These are phyloP conservation scores for Neodiprion virginianus DNA, from an alignment of 1,140 invertebrate genomes.

Conservation along the genomic window DNA sequence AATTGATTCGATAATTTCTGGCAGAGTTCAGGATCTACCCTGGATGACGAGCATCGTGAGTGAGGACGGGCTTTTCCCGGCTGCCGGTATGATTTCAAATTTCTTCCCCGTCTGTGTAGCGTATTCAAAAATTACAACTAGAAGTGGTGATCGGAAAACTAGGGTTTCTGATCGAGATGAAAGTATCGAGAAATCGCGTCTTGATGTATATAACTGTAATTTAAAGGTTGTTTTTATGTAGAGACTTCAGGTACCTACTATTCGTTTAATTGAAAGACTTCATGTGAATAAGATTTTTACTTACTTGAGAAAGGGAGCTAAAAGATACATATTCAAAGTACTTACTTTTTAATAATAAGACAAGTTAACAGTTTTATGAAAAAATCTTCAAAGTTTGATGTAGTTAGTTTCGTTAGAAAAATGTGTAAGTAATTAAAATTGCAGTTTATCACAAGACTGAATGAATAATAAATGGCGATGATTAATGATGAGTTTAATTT, in stretches of 20 bases:
- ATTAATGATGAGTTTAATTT: background rate
- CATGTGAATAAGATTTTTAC: too few species aligned
- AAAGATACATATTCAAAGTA: too few species aligned
- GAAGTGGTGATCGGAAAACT: background rate
- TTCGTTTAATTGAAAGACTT: too few species aligned
- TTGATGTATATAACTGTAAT: constrained; percentile 11
- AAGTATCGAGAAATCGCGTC: constrained; percentile 12
- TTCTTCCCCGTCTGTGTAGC: constrained; percentile 17
- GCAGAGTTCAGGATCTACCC: constrained; percentile 63
- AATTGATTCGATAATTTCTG: constrained; percentile 60
- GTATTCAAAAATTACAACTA: constrained; percentile 6
- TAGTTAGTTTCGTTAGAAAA: background rate
- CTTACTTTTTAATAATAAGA: too few species aligned
- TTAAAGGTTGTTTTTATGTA: background rate
- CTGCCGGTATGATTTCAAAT: constrained; percentile 57
- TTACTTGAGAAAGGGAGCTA: too few species aligned
- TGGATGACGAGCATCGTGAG: constrained; percentile 66
- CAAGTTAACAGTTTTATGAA: too few species aligned
- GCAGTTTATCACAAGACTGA: too few species aligned
- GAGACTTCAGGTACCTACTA: too few species aligned
- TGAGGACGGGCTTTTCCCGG: constrained; percentile 70
- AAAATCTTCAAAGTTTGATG: too few species aligned
- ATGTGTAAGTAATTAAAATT: background rate
- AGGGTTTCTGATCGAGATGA: background rate
- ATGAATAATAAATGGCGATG: constrained; percentile 13